Evolutionary conservation across 2,888 invertebrate genomes (phyloP), one percentile per base, ranked within the genome.

Genomic region (Lasius fuliginosus): DNA sequence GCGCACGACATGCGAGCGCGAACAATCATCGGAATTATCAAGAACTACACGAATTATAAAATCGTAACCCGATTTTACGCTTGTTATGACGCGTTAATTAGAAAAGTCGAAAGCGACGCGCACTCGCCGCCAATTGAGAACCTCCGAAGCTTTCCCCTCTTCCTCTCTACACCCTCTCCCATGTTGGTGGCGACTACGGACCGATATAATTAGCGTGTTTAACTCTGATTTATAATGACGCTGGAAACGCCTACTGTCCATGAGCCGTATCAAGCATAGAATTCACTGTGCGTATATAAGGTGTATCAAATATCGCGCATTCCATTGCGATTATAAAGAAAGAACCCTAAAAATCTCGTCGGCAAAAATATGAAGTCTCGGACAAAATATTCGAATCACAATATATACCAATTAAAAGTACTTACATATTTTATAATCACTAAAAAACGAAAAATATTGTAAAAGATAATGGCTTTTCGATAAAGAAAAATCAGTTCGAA

Each of bases 221-320:
- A 93, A 92, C 92, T 93, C 92, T 93, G 93, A 93, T 93, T 93
- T 93, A 93, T 93, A 93, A 92, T 92, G 93, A 93, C 92, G 92
- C 91, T 92, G 92, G 92, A 92, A 92, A 93, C 93, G 93, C 92
- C 93, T 92, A 93, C 92, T 91, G 92, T 89, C 90, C 91, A 89
- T 89, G 91, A 90, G 88, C 86, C 86, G 88, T 87, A 86, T 86
- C 85, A 82, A 83, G 68, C 85, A 75, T 83, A 87, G 88, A 88
- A 90, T 90, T 81, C 83, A 83, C 85, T 33, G 46, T 12, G 8
- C 33, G 46, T 74, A 46, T 62, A 81, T 60, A 46, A 36, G 33
- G 79, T 60, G 79, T 60, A 4, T 12, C n/a, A 23, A 33, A 11
- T 18, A 36, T 23, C 8, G 12, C 33, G 79, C 75, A 23, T n/a